Base-by-base conservation (phyloP, 2,113 vertebrate species). In the zebrafish (Danio rerio) region DNA sequence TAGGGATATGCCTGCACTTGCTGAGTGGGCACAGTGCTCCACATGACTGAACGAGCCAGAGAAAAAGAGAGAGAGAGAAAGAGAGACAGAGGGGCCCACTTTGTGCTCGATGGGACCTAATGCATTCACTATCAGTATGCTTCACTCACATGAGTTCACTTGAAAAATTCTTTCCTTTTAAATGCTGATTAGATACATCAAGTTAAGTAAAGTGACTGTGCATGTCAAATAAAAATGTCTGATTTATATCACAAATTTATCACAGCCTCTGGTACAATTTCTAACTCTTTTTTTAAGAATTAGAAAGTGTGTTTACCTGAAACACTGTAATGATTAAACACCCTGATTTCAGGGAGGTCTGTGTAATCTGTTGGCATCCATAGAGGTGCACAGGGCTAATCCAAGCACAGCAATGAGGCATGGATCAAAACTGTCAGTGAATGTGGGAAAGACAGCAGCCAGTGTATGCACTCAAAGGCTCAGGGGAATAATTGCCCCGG, bases 1-100 rank as follows among this genome's bases (percentile, higher is more conserved):
- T n/a, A 88, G 91, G 84, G 91, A 93, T 92, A 90, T 92, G 93
- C 87, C 92, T 92, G 89, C 91, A 92, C 93, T 94, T 94, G 93
- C 93, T 94, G 92, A 93, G 92, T 94, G 92, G 92, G 93, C 92
- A 93, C 89, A 88, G 88, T 87, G 88, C 90, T 90, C 87, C 89
- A 92, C 89, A 89, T 93, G 91, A 93, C 90, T 11, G 53, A 71
- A 73, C 8, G 56, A 81, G 56, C 5, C 21, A 69, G 55, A 15
- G 59, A 58, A 58, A 72, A 20, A 43, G 56, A 16, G 18, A 50
- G 55, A 70, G 63, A 56, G 31, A 58, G 52, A 72, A 20, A 43
- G 56, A 16, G 18, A 50, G 55, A 70, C 55, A 56, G 31, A 58
- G 77, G 6, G 77, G 47, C 74, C 74, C 75, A 78, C 42, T 47